These are phyloP conservation scores for Potamarius usumacintae DNA, from an alignment of 2,113 vertebrate species.

Conservation along the genomic window DNA sequence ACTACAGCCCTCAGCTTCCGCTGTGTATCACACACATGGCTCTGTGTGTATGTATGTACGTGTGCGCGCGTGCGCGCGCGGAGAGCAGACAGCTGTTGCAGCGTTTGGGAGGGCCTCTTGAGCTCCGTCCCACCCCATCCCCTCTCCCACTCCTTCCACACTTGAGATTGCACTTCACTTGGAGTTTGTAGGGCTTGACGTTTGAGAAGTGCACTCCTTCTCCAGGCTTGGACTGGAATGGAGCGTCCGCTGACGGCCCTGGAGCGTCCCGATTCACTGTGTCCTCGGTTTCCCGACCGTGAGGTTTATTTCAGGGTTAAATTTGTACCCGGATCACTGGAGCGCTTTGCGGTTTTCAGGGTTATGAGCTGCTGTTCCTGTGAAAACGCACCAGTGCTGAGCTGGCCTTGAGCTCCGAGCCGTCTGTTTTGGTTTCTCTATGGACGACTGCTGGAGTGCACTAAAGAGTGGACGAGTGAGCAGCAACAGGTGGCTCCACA, in stretches of 20 bases:
- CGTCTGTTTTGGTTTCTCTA: slow-evolving; percentile 7
- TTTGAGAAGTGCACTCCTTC: slow-evolving; percentile 7
- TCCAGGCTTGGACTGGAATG: slow-evolving; percentile 11
- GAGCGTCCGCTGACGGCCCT: not conserved
- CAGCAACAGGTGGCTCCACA: slow-evolving; percentile 42
- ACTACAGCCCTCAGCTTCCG: slow-evolving; percentile 46
- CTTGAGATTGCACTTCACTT: slow-evolving; percentile 48
- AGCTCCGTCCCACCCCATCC: slow-evolving; percentile 64
- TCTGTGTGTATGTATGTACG: slow-evolving; percentile 42
- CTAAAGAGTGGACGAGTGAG: slow-evolving; percentile 23
- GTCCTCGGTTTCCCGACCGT: not conserved
- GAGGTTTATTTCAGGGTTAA: not conserved
- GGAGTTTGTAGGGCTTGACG: slow-evolving; percentile 41
- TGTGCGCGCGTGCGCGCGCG: slow-evolving; percentile 11
- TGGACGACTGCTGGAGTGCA: not conserved
- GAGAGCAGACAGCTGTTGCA: slow-evolving; percentile 63
- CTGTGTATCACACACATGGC: slow-evolving; percentile 21
- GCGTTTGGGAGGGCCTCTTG: slow-evolving; percentile 60
- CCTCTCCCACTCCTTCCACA: slow-evolving; percentile 59
- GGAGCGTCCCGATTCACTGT: not conserved
- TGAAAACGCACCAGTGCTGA: not conserved
- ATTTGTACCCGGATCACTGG: slow-evolving; percentile 8
- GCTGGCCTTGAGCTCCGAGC: not conserved
- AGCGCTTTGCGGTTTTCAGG: slow-evolving; percentile 22
- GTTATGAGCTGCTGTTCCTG: slow-evolving; percentile 22